Evolutionary conservation across 2,888 invertebrate genomes (phyloP), one percentile per base, ranked within the genome.

Genomic region (Nebria brevicollis): DNA sequence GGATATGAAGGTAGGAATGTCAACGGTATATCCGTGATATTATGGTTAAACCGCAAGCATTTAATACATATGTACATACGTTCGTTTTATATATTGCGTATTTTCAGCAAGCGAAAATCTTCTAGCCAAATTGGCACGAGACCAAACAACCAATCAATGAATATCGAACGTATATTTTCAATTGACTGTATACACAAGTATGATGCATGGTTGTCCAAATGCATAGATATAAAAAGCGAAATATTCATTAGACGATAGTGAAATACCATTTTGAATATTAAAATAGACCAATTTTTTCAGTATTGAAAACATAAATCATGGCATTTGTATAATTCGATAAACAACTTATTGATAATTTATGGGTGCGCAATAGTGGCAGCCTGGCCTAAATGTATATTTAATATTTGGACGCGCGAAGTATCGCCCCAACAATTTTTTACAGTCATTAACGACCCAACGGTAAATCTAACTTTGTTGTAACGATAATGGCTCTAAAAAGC

Each of bases 1-100:
- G 70, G 70, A 70, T 25, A 70, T 70, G 70, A 25, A 25, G 34
- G 20, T 13, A 26, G 70, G 25, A 70, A 70, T 26, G 70, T 70
- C 70, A 70, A 70, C 70, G 25, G 13, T 70, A 2, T 34, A 34
- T 1, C 54, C 8, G 54, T 13, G 54, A 13, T 54, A 7, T 54
- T 54, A 8, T 13, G 54, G 54, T 54, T 54, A 54, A 7, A 13
- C 54, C 54, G 6, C 7, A 54, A 54, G 8, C 54, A 54, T 54
- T 54, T 54, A 34, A 34, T 4, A 34, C 34, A 11, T 54, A 54
- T 54, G 54, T 54, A 54, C 54, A 34, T 34, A 34, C 34, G 5
- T 54, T 54, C 54, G 54, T 54, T 54, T 0, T 54, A 54, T 54
- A 11, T 54, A 54, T 54, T 11, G 54, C 54, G 13, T 54, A 54